Conservation (phyloP, 2,113 vertebrate species). For the Zapornia atra region DNA sequence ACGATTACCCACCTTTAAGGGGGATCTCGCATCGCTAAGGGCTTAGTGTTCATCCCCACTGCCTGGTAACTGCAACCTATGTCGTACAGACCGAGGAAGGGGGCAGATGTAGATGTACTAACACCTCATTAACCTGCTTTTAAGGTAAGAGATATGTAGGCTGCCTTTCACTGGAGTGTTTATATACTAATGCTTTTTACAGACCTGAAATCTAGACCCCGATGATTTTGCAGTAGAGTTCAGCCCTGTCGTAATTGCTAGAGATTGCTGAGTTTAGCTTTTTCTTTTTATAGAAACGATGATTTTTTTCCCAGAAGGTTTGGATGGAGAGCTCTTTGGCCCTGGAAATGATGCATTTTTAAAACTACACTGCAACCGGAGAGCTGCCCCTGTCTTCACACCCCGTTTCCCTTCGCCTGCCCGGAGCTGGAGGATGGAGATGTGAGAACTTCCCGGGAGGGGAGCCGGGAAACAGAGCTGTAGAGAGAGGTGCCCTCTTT, state of each 20-base stretch:
- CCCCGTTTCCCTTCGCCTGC: accelerated
- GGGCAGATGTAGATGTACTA: neutral
- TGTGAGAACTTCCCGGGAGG: neutral
- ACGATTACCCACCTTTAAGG: neutral
- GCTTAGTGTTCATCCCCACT: neutral
- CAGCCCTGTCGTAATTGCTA: neutral
- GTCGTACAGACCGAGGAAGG: neutral
- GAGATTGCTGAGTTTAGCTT: neutral
- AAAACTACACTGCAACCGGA: neutral
- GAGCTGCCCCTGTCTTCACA: neutral
- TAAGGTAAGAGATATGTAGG: neutral
- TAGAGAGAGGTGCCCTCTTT: slow-evolving; percentile 10
- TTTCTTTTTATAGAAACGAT: neutral
- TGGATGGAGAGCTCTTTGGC: neutral
- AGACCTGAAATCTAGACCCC: neutral
- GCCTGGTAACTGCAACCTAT: neutral
- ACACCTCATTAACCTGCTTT: neutral
- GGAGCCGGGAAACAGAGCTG: neutral
- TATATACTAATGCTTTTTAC: neutral
- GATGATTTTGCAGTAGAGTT: neutral
- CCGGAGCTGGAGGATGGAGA: accelerated
- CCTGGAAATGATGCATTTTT: neutral
- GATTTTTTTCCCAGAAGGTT: neutral
- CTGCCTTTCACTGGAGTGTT: neutral
- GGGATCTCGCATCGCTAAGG: neutral